phyloP scores from a whole-genome alignment of 2,888 invertebrate genomes.

The Mellilla xanthometata region DNA sequence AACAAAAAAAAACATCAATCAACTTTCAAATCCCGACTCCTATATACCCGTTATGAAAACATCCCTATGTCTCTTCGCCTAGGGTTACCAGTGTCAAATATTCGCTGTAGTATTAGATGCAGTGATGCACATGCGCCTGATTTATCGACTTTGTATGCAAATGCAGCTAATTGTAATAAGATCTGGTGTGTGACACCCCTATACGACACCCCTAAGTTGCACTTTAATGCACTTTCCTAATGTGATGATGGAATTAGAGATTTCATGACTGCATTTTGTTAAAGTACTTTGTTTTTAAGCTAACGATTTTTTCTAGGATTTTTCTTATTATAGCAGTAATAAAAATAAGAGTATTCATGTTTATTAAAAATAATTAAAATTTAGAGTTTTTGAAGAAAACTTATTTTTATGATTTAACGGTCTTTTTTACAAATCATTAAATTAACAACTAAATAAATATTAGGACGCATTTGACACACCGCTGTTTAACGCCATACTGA shows the following conservation, averaged over 20 bases:
- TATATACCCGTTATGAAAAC: background rate
- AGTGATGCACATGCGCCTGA: constrained; percentile 66
- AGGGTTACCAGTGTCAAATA: constrained; percentile 47
- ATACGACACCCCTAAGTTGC: constrained; percentile 18
- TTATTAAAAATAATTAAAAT: no score
- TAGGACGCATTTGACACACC: no score
- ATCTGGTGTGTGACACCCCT: constrained; percentile 37
- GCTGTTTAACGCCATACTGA: no score
- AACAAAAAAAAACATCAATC: background rate
- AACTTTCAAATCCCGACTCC: no score
- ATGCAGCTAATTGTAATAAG: constrained; percentile 75
- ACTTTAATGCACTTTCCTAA: constrained; percentile 39
- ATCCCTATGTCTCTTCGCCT: background rate
- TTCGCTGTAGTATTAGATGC: constrained; percentile 43
- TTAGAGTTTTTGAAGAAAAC: no score
- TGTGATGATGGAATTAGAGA: constrained; percentile 10
- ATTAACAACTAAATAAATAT: no score
- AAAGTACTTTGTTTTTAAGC: background rate
- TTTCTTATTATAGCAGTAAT: no score
- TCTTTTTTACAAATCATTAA: no score
- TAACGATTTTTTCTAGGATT: background rate
- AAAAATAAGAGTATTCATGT: no score
- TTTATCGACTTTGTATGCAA: constrained; percentile 73
- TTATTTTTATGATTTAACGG: no score
- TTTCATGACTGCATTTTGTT: no score